These are phyloP conservation scores for Drosophila lacicola DNA, from an alignment of 2,888 invertebrate genomes.

Conservation along the genomic window DNA sequence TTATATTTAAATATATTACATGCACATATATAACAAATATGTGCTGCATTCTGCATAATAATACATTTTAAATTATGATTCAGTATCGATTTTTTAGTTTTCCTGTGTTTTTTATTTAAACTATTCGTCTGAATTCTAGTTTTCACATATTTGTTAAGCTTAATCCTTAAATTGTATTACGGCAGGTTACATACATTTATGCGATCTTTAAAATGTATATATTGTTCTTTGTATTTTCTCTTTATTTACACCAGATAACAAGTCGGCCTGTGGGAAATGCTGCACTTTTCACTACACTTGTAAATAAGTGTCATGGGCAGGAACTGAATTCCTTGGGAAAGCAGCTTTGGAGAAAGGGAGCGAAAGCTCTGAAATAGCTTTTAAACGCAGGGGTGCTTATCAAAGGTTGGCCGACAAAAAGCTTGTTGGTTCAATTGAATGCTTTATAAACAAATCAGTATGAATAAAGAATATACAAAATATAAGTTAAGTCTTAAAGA, in stretches of 20 bases:
- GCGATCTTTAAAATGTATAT: background rate
- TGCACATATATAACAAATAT: background rate
- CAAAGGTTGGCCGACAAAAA: conserved; percentile 8
- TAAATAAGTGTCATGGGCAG: conserved; percentile 61
- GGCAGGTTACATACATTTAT: conserved; percentile 7
- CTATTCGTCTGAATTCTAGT: conserved; percentile 3
- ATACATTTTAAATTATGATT: conserved; percentile 36
- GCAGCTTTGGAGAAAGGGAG: conserved; percentile 24
- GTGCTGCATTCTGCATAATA: conserved; percentile 9
- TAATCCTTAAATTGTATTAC: background rate
- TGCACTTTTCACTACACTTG: conserved; percentile 46
- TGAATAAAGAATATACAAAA: conserved; percentile 25
- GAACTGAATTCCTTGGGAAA: conserved; percentile 52
- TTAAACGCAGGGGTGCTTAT: conserved; percentile 1
- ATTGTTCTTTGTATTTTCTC: conserved; percentile 17
- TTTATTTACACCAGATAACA: conserved; percentile 54
- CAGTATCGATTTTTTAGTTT: conserved; percentile 57
- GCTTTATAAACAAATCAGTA: background rate
- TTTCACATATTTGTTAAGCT: conserved; percentile 4
- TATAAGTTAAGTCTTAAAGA: conserved; percentile 26
- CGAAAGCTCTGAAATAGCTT: conserved; percentile 37
- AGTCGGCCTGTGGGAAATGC: conserved; percentile 39
- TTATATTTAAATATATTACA: background rate
- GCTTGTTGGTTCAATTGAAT: conserved; percentile 17
- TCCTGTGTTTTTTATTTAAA: conserved; percentile 23